Percentiles rank a stretch among this genome's conserved stretches.
phyloP scores from a whole-genome alignment of 1,140 invertebrate species.

The Stegodyphus dumicola region DNA sequence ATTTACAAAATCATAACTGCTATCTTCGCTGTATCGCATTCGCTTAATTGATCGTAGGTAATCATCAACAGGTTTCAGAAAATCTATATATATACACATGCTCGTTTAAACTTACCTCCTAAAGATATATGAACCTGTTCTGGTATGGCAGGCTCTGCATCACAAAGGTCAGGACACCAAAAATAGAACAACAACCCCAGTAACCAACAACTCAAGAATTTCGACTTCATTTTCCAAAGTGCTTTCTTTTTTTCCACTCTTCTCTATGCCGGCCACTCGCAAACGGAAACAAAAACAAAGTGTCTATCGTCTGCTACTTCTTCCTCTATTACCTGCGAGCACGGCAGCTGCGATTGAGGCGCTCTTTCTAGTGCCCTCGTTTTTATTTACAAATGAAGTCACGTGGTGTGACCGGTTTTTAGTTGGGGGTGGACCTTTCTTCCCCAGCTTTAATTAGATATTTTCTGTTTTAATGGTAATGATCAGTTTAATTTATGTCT shows the following conservation, averaged over 20 bases:
- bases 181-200: slow-evolving; percentile 8
- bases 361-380: neutral
- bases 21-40: too few relatives aligned
- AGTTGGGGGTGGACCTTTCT: neutral
- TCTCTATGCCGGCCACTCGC: neutral
- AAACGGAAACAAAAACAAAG: neutral
- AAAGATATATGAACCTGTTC: slow-evolving; percentile 42
- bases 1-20: too few relatives aligned
- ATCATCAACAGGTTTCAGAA: too few relatives aligned
- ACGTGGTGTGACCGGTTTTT: slow-evolving; percentile 10
- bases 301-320: neutral
- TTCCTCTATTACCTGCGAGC: neutral
- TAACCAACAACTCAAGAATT: neutral
- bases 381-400: slow-evolving; percentile 13
- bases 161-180: slow-evolving; percentile 13
- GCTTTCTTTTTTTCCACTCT: neutral
- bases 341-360: neutral
- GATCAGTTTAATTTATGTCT: neutral
- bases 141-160: neutral
- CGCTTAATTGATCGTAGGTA: too few relatives aligned
- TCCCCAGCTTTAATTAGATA: neutral
- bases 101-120: slow-evolving; percentile 15
- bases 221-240: neutral
- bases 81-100: neutral
- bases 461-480: neutral